Evolutionary conservation across 2,113 vertebrate genomes (phyloP), one percentile per base, ranked within the genome.

Genomic region (Dissostichus mawsoni): DNA sequence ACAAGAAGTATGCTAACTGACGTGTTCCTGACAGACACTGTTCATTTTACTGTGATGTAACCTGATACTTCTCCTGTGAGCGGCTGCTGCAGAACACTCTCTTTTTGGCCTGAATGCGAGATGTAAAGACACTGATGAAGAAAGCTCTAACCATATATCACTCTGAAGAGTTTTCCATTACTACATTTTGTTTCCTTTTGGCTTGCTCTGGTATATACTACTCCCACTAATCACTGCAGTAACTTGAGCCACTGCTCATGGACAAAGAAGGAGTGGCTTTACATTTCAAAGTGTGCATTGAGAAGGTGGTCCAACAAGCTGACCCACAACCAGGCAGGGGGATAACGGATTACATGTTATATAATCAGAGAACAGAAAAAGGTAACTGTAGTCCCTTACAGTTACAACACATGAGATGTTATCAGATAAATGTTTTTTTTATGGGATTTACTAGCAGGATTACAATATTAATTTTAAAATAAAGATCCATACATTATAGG

Each of bases 141-240:
- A 61, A 61, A 58, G 53, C n/a, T 11, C 57, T 14, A 55, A 53
- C 3, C 59, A 17, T 18, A 52, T 17, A 44, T 47, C 65, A 52
- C 1, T 2, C 25, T 25, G n/a, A 23, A 58, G 12, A n/a, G 53
- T 50, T 36, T 14, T 59, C 45, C 29, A 45, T 51, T 25, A 61
- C 23, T n/a, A 0, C 14, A 13, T 11, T 8, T 10, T 0, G 11
- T 16, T 8, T 20, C 3, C 13, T 74, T 45, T 59, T 62, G 62
- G 78, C 78, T 17, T 6, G 4, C 56, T 29, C 55, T n/a, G 36
- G 13, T 36, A 11, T 7, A 11, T 1, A 8, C 36, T 17, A 74
- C 78, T 80, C 17, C 9, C 16, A 6, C 41, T 56, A 71, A 74
- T 77, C 56, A 53, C 33, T 65, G 14, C 68, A 62, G 81, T 36